These are phyloP conservation scores for Leiothrix lutea DNA, from an alignment of 2,113 vertebrate genomes.

Conservation along the genomic window DNA sequence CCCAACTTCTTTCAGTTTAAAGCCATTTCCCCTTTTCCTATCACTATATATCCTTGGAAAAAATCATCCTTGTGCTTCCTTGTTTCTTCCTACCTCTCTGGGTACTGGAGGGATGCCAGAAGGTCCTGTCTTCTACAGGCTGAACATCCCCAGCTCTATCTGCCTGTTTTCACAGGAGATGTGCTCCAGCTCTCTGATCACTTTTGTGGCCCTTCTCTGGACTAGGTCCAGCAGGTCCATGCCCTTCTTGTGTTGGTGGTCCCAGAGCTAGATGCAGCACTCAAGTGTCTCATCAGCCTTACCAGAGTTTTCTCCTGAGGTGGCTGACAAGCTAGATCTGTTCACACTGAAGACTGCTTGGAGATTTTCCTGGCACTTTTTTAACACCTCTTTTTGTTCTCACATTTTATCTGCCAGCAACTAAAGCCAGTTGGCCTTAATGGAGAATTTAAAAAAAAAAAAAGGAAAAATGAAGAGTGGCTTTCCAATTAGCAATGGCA, in stretches of 20 bases:
- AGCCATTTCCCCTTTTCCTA: not conserved
- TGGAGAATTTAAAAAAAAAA: not conserved
- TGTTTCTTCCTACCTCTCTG: not conserved
- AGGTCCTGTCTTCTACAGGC: not conserved
- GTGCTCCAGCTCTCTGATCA: not conserved
- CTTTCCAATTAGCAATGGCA: slow-evolving; percentile 28
- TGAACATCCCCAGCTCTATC: not conserved
- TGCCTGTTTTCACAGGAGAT: not conserved
- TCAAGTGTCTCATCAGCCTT: not conserved
- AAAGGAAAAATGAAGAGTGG: not conserved
- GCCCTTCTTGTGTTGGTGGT: not conserved
- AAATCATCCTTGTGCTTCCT: not conserved
- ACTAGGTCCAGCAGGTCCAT: not conserved
- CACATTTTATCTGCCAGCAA: slow-evolving; percentile 17
- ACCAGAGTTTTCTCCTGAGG: not conserved
- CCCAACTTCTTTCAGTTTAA: not conserved
- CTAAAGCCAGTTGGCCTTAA: not conserved
- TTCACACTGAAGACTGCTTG: not conserved
- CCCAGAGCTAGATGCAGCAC: not conserved
- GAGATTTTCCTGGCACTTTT: slow-evolving; percentile 2
- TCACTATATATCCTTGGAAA: not conserved
- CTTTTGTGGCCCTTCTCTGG: not conserved
- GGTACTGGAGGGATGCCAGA: not conserved
- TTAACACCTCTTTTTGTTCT: slow-evolving; percentile 38
- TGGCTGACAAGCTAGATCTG: not conserved